Base-by-base conservation (phyloP, 2,888 invertebrate species). In the Sinelater perroti region DNA sequence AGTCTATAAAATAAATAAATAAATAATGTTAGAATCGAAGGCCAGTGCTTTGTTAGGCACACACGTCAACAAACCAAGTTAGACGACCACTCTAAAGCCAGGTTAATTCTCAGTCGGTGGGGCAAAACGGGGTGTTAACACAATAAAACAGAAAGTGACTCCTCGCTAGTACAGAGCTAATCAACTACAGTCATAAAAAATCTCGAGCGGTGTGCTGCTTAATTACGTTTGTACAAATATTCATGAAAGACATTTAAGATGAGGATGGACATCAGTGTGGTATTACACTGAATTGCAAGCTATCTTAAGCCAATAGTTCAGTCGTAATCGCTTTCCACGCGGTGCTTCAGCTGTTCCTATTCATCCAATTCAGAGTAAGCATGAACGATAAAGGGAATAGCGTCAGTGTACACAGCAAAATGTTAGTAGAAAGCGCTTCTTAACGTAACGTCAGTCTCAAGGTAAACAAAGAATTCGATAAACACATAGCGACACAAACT, bases 301-400 rank as follows among this genome's bases (percentile, higher is more conserved):
- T 46, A 50, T 78, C 78, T 77, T 77, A 70, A 69, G 60, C 74
- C 56, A 57, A 60, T 45, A 65, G 57, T 81, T 85, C 82, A 85
- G 79, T 84, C 80, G 72, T 85, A 85, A 78, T 85, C 85, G 67
- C 79, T 80, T 57, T 85, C 85, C 70, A 85, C 85, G 76, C 78
- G 81, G 67, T 81, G 82, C 81, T 84, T 85, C 72, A 85, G 80
- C 72, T 80, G 83, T 82, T 82, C 81, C 83, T 79, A 75, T 68
- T 63, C 79, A 80, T 82, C 81, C 79, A 81, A 81, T 82, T 80
- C 80, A 78, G 80, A 78, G 73, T 74, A 78, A 70, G 65, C 73
- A 66, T 70, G 75, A 70, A 68, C 66, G 64, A 66, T 62, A 70
- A 55, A 62, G 16, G 20, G 31, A 49, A 45, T 46, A 47, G 66